Base-by-base conservation (phyloP, 2,888 invertebrate species). In the Ethmia dodecea region DNA sequence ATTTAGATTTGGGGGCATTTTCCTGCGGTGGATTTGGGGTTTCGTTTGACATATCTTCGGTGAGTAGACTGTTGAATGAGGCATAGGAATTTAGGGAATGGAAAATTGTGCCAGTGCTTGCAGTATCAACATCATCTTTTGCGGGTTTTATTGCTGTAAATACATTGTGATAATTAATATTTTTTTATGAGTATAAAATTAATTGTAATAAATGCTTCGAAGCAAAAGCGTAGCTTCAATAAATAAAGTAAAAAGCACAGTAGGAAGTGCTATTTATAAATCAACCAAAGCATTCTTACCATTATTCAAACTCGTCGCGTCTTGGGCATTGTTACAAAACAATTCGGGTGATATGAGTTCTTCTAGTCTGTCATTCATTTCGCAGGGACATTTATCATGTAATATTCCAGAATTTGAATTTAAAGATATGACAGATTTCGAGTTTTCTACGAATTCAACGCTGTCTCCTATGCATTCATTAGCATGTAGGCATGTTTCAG, bases 401-500 rank as follows among this genome's bases (percentile, higher is more conserved):
- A 11, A 9, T 12, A 13, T 16, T 8, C 10, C 9, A 1, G 62
- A 63, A 34, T 52, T 53, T 4, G 64, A 60, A 37, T 58, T 56
- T 12, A 81, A 5, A 2, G 70, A 65, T 43, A 80, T 53, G n/a
- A 71, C 40, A 8, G 80, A 71, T 15, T 52, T 49, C 0, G 59
- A 33, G 12, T 56, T 59, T 2, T 77, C 68, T 24, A 81, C 38
- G 22, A 73, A 59, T 49, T 76, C 68, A 0, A 81, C 45, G 37
- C 80, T 78, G 22, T 72, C 57, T 0, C 52, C 60, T 10, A 77
- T 42, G 52, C 83, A 81, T 28, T 84, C 83, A 27, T 72, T 61
- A 0, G 73, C 64, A 11, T 68, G 66, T 0, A 84, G 54, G 37
- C 84, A 86, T 0, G 84, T 78, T 34, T 84, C 83, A 0, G 84